These are phyloP conservation scores for Shargacucullia verbasci DNA, from an alignment of 2,888 invertebrate genomes.

Conservation along the genomic window DNA sequence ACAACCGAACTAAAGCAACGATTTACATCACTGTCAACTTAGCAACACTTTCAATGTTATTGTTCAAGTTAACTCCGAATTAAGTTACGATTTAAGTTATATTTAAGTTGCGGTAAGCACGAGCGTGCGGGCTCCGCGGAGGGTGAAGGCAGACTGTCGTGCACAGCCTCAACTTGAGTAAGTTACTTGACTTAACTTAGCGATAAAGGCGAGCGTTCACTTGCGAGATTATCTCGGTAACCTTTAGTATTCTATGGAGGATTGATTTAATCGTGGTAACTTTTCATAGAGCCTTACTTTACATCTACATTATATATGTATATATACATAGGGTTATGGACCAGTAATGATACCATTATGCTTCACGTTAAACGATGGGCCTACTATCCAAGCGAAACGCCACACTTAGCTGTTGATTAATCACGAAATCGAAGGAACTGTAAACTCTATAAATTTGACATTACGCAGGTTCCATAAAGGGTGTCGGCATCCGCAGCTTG, in stretches of 20 bases:
- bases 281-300: constrained; percentile 41
- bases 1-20: constrained; percentile 14
- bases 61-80: constrained; percentile 54
- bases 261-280: constrained; percentile 48
- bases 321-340: constrained; percentile 8
- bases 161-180: constrained; percentile 42
- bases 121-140: constrained; percentile 65
- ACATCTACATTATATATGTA: constrained; percentile 22
- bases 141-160: constrained; percentile 65
- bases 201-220: constrained; percentile 54
- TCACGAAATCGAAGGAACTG: no score
- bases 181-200: constrained; percentile 55
- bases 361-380: not conserved
- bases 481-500: no score
- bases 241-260: constrained; percentile 43
- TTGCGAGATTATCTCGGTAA: constrained; percentile 49
- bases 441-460: no score
- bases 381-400: no score
- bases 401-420: no score
- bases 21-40: constrained; percentile 40
- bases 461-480: no score
- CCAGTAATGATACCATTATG: constrained; percentile 2
- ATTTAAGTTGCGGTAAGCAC: constrained; percentile 46
- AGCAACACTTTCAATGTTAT: constrained; percentile 18
- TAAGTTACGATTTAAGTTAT: constrained; percentile 69